A percentile compares a stretch with the other conserved stretches of the same genome.
phyloP scores from a whole-genome alignment of 64 coral and sea anemone species.

The Porites australiensis region DNA sequence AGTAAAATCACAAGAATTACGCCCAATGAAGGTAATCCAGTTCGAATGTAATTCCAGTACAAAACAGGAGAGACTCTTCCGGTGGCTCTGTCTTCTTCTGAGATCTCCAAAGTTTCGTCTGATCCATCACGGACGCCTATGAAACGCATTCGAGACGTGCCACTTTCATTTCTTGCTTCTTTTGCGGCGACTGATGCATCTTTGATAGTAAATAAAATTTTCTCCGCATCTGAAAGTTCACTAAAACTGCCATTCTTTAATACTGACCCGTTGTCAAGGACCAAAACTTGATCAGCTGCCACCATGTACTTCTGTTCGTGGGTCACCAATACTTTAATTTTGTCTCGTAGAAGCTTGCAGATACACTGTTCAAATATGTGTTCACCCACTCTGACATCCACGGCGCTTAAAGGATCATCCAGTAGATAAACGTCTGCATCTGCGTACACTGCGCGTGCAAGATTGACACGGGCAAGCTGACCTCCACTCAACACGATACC shows the following conservation, averaged over 20 bases:
- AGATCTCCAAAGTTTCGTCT: neutral
- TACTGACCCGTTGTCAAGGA: conserved; percentile 41
- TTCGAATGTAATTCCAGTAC: conserved; percentile 65
- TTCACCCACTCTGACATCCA: conserved; percentile 54
- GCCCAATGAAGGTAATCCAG: neutral
- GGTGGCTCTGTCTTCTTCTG: conserved; percentile 44
- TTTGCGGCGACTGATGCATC: neutral
- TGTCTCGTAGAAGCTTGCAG: conserved; percentile 28
- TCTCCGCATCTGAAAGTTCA: neutral
- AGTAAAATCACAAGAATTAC: neutral
- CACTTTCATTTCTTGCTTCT: neutral
- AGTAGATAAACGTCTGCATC: conserved; percentile 57
- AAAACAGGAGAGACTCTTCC: conserved; percentile 13
- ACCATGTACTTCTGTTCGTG: conserved; percentile 38
- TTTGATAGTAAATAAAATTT: conserved; percentile 4
- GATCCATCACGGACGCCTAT: no score
- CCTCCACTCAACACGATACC: conserved; percentile 52
- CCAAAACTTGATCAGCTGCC: conserved; percentile 54
- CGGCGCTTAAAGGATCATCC: conserved; percentile 69
- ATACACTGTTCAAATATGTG: conserved; percentile 60
- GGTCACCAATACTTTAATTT: conserved; percentile 20
- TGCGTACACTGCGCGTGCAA: neutral
- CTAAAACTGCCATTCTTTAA: conserved; percentile 24
- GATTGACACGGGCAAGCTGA: conserved; percentile 37
- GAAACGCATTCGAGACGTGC: neutral